These are phyloP conservation scores for Lycocorax pyrrhopterus DNA, from an alignment of 2,113 vertebrate species.

Conservation along the genomic window DNA sequence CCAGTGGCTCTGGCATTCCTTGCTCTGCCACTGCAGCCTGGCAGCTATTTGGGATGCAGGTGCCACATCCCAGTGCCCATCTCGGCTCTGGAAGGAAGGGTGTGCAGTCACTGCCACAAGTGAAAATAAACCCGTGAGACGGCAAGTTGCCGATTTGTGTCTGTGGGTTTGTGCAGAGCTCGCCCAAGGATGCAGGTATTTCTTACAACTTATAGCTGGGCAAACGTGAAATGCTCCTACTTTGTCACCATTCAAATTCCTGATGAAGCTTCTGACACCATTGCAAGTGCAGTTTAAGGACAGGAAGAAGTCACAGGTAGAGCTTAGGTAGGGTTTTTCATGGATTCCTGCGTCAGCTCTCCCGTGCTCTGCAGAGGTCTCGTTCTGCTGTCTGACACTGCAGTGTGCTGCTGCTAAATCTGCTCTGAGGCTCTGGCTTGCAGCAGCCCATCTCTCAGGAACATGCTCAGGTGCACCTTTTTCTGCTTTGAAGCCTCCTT, in stretches of 20 bases:
- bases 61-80: background rate
- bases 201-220: background rate
- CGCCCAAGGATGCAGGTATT: rapidly evolving
- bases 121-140: background rate
- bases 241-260: background rate
- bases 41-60: background rate
- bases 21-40: rapidly evolving
- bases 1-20: background rate
- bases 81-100: background rate
- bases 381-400: rapidly evolving
- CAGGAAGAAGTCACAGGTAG: background rate
- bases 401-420: background rate
- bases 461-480: background rate
- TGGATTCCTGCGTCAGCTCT: background rate
- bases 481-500: background rate
- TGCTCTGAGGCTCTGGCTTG: background rate
- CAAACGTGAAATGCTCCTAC: background rate
- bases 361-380: background rate
- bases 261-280: background rate
- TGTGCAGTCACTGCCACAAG: background rate
- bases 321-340: background rate
- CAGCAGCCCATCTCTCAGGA: background rate
- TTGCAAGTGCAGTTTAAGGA: background rate
- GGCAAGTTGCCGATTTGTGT: background rate
- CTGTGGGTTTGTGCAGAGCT: background rate